Percentiles rank a stretch among this genome's conserved stretches.
Conservation (phyloP, 2,797 vertebrate genomes). For the Leuciscus waleckii region DNA sequence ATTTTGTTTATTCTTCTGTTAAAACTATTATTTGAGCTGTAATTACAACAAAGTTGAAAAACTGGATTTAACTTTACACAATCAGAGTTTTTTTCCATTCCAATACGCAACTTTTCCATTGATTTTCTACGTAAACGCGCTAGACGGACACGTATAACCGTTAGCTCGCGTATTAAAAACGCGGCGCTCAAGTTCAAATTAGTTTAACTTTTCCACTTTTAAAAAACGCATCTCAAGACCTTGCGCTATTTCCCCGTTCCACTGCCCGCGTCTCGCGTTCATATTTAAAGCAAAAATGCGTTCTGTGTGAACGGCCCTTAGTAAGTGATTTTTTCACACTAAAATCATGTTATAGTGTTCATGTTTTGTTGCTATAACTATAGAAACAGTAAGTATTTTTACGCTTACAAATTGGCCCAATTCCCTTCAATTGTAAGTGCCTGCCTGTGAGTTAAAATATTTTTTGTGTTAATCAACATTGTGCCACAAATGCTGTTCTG, state of each 20-base stretch:
- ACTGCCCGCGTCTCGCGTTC: too few species aligned
- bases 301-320: too few species aligned
- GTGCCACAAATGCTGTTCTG: background rate
- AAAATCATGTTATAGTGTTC: conserved; percentile 21
- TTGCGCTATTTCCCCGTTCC: too few species aligned
- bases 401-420: background rate
- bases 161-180: too few species aligned
- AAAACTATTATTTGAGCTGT: background rate
- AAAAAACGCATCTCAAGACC: too few species aligned
- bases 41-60: background rate
- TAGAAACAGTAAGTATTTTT: background rate
- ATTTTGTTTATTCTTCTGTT: background rate
- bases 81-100: too few species aligned
- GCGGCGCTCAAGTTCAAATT: too few species aligned
- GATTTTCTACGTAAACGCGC: too few species aligned
- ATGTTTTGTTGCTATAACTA: background rate
- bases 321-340: background rate
- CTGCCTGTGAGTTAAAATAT: background rate
- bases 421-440: background rate
- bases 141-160: too few species aligned
- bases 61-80: background rate
- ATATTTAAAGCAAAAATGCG: too few species aligned
- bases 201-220: too few species aligned
- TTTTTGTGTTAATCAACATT: background rate
- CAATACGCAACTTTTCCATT: too few species aligned